A percentile compares a stretch with the other conserved stretches of the same genome.
phyloP scores from a whole-genome alignment of 2,888 invertebrate genomes.

The Yponomeuta cagnagella region DNA sequence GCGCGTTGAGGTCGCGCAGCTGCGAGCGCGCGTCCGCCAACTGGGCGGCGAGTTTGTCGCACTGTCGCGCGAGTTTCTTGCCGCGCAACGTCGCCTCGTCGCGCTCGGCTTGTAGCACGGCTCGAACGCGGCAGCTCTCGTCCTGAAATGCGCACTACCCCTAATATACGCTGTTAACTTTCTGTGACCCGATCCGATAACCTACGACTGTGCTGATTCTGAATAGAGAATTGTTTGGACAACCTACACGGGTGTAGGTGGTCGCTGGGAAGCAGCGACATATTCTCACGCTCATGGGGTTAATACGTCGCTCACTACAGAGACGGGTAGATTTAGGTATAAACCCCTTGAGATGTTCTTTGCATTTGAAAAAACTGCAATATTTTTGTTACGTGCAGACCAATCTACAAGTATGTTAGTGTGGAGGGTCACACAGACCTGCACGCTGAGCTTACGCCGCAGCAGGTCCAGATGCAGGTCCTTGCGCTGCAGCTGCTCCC shows the following conservation, averaged over 20 bases:
- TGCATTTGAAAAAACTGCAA: no score
- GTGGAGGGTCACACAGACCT: slow-evolving; percentile 65
- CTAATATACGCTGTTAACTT: no score
- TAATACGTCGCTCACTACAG: no score
- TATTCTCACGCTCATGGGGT: no score
- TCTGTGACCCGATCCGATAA: no score
- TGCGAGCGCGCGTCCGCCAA: slow-evolving; percentile 88
- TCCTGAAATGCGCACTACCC: slow-evolving; percentile 36
- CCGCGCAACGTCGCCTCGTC: slow-evolving; percentile 81
- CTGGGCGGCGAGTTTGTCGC: slow-evolving; percentile 87
- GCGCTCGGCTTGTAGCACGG: slow-evolving; percentile 77
- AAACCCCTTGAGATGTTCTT: no score
- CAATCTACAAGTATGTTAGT: not conserved
- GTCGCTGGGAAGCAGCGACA: no score
- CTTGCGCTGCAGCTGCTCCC: slow-evolving; percentile 93
- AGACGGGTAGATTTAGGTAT: no score
- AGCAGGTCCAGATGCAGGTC: slow-evolving; percentile 94
- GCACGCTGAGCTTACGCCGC: slow-evolving; percentile 88
- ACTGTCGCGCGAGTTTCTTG: slow-evolving; percentile 88
- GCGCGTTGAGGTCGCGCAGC: slow-evolving; percentile 88
- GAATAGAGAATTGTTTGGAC: no score
- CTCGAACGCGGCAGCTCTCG: slow-evolving; percentile 61
- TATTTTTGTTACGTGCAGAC: no score
- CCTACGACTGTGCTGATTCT: no score
- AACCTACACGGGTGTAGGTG: no score